phyloP scores from a whole-genome alignment of 2,797 vertebrate genomes.

The Dallia pectoralis region DNA sequence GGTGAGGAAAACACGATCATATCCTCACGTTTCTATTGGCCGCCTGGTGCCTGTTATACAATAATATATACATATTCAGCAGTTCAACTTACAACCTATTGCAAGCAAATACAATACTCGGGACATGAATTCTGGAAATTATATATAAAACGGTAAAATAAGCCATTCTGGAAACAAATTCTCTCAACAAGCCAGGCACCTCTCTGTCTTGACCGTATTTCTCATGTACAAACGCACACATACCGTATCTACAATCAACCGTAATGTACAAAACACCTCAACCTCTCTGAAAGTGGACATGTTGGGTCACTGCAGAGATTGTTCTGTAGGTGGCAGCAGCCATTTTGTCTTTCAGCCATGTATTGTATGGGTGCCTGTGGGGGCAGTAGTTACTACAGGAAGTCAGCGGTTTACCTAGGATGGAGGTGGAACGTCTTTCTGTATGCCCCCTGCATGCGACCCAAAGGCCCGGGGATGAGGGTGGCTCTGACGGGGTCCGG shows the following conservation, averaged over 20 bases:
- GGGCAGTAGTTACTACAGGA: neutral
- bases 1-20: slow-evolving; percentile 24
- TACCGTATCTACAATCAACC: slow-evolving; percentile 51
- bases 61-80: slow-evolving; percentile 24
- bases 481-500: neutral
- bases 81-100: slow-evolving; percentile 20
- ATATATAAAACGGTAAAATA: slow-evolving; percentile 30
- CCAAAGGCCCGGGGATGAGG: slow-evolving; percentile 7
- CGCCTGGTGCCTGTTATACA: slow-evolving; percentile 31
- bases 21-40: slow-evolving; percentile 53
- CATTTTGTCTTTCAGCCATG: slow-evolving; percentile 5
- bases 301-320: slow-evolving; percentile 6
- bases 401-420: neutral
- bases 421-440: neutral
- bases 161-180: slow-evolving; percentile 32
- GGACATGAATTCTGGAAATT: slow-evolving; percentile 29
- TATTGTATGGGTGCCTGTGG: neutral
- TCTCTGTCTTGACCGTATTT: slow-evolving; percentile 21
- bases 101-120: slow-evolving; percentile 19
- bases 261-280: slow-evolving; percentile 28
- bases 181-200: slow-evolving; percentile 28
- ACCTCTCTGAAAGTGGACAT: slow-evolving; percentile 16
- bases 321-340: slow-evolving; percentile 10
- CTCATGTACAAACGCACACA: slow-evolving; percentile 57
- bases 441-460: slow-evolving; percentile 18